Base-by-base conservation (phyloP, 2,797 vertebrate species). In the Parambassis ranga region DNA sequence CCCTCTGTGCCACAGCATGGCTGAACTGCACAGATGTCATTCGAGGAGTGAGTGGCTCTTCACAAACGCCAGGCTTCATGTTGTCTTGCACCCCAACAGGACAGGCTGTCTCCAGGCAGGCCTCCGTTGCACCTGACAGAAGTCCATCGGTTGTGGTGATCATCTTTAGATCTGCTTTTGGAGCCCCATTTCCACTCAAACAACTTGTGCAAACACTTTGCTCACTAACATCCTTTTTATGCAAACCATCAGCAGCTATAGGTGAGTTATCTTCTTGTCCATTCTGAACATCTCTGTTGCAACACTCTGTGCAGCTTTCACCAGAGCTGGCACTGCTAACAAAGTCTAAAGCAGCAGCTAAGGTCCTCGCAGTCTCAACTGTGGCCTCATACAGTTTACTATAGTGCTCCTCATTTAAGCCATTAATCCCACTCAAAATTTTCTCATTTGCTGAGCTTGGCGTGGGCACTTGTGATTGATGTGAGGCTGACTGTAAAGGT, bases 351-450 rank as follows among this genome's bases (percentile, higher is more conserved):
- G 97, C 96, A 67, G 94, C 95, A 58, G 90, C 94, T 87, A 98
- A 93, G 89, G 94, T 98, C 86, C 94, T 95, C 0, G 96, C 96
- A 10, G 97, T 98, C 90, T 98, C 96, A 42, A 94, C 93, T 50
- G 96, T 98, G 82, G 96, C 96, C 88, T 96, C 93, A 79, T 98
- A 98, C 61, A 98, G 94, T 77, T 94, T 94, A 76, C 91, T 91
- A 11, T 95, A 96, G 41, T 95, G 94, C 74, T 96, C 94, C 83
- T 95, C 95, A 49, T 94, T 93, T 57, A 95, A 87, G 53, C 94
- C 92, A 32, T 96, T 90, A 71, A 97, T 93, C 43, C 94, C 94
- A 65, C 94, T 95, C 50, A 90, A 58, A 62, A 94, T 94, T 72
- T 90, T 88, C 31, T 94, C 86, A 55, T 93, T 93, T 2, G 92